Conservation (phyloP, 1,140 invertebrate genomes). For the Musca domestica region DNA sequence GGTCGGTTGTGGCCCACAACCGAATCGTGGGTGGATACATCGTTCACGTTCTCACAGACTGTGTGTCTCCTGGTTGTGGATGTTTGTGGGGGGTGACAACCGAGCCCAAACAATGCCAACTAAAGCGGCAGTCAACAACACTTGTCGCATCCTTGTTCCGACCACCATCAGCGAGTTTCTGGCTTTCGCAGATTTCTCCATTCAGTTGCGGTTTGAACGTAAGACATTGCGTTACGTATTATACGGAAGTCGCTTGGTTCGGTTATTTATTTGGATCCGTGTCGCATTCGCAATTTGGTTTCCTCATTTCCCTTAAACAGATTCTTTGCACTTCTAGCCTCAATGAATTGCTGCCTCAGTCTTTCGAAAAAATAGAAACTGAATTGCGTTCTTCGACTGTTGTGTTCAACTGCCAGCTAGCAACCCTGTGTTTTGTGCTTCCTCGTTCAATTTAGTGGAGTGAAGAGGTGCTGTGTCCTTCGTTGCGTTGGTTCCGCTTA, state of each 20-base stretch:
- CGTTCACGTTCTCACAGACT: constrained; percentile 6
- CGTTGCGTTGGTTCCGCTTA: background rate
- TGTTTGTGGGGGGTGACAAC: constrained; percentile 30
- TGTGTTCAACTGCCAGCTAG: too few relatives aligned
- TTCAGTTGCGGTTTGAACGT: constrained; percentile 50
- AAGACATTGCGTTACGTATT: constrained; percentile 26
- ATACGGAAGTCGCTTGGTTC: constrained; percentile 1
- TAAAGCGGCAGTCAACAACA: background rate
- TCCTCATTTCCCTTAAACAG: background rate
- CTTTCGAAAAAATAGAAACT: background rate
- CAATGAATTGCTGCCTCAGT: constrained; percentile 5
- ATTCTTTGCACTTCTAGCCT: background rate
- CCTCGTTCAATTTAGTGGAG: background rate
- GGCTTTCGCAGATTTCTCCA: constrained; percentile 6
- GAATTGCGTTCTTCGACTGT: background rate
- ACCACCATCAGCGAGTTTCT: background rate
- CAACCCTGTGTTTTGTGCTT: background rate
- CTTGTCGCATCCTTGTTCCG: constrained; percentile 18
- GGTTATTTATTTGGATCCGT: constrained; percentile 7
- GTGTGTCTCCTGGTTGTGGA: constrained; percentile 25
- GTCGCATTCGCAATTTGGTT: background rate
- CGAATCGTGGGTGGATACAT: background rate
- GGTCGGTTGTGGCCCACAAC: background rate
- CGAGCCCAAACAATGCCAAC: constrained; percentile 10
- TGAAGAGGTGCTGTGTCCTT: background rate